Percentiles rank a stretch among this genome's conserved stretches.
Conservation (phyloP, 2,888 invertebrate genomes). For the Plebejus argus region DNA sequence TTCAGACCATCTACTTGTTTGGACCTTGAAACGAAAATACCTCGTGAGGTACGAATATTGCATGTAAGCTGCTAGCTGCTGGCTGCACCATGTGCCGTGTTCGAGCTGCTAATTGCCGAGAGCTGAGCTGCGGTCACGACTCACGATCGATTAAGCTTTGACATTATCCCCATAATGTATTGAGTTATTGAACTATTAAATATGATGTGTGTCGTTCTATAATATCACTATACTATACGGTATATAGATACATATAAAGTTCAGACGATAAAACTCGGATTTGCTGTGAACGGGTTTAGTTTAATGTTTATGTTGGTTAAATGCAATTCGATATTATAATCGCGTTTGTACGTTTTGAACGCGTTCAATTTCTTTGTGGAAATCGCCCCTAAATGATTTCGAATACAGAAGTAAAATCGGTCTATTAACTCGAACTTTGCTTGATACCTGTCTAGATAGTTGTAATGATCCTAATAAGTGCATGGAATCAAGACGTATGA, state of each 20-base stretch:
- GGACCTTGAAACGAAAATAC: background rate
- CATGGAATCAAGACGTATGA: background rate
- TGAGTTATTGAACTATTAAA: background rate
- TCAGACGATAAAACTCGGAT: no score
- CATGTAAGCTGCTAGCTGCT: background rate
- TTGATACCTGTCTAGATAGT: background rate
- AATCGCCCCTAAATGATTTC: no score
- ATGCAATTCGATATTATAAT: no score
- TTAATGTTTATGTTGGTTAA: no score
- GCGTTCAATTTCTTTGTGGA: no score
- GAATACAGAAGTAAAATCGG: background rate
- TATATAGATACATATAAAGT: no score
- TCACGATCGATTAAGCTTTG: background rate
- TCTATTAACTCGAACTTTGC: background rate
- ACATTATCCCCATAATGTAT: background rate
- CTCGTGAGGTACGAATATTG: constrained; percentile 16
- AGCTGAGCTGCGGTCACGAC: constrained; percentile 10
- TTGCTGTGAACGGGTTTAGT: no score
- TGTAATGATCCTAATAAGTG: background rate
- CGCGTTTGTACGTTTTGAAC: no score
- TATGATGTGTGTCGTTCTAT: no score
- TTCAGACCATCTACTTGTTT: background rate
- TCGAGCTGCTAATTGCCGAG: constrained; percentile 15
- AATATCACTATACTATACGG: no score
- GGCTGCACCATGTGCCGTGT: background rate